These are phyloP conservation scores for Platalea minor DNA, from an alignment of 2,797 vertebrate genomes.

Conservation along the genomic window DNA sequence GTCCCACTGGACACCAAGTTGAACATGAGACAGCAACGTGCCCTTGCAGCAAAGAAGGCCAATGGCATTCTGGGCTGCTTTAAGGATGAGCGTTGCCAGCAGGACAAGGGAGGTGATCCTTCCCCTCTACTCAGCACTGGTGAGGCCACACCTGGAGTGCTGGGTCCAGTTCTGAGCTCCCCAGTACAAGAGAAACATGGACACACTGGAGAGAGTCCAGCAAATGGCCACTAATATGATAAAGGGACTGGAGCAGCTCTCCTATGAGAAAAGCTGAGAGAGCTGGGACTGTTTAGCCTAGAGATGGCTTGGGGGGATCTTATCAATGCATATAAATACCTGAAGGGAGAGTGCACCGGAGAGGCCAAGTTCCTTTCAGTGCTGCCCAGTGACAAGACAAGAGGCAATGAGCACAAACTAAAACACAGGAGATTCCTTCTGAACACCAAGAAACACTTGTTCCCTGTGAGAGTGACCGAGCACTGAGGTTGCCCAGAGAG, in stretches of 20 bases:
- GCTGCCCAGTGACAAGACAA: not conserved
- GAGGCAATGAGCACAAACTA: not conserved
- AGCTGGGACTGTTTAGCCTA: not conserved
- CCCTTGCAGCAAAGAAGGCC: not conserved
- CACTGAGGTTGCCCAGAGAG: not conserved
- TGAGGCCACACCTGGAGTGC: not conserved
- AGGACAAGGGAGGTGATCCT: not conserved
- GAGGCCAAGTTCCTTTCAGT: not conserved
- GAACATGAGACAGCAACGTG: not conserved
- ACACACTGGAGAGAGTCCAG: not conserved
- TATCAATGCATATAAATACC: not conserved
- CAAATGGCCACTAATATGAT: not conserved
- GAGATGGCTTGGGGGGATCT: not conserved
- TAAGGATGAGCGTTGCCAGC: not conserved
- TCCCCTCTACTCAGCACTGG: not conserved
- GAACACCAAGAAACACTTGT: not conserved
- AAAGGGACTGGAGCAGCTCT: not conserved
- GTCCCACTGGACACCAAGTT: not conserved
- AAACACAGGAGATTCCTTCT: not conserved
- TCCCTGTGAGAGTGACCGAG: not conserved
- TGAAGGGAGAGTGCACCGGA: not conserved
- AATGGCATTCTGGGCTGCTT: not conserved
- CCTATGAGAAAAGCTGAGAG: not conserved
- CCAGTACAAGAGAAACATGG: not conserved
- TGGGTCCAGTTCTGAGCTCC: not conserved